phyloP scores from a whole-genome alignment of 2,113 vertebrate genomes.

The Nipponia nippon region DNA sequence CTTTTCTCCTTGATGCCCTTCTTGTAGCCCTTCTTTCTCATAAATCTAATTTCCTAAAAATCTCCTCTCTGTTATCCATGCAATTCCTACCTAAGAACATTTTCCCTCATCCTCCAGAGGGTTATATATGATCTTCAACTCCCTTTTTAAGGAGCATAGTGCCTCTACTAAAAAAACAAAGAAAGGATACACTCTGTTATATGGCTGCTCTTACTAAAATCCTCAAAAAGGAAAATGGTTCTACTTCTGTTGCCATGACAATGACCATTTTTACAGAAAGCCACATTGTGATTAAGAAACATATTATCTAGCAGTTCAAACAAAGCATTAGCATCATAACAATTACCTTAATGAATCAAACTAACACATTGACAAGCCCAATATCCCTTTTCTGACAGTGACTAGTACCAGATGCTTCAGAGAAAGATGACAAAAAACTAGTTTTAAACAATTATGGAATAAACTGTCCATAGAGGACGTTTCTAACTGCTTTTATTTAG shows the following conservation, averaged over 20 bases:
- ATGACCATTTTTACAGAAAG: background rate
- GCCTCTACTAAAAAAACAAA: background rate
- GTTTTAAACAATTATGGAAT: background rate
- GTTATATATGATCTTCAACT: background rate
- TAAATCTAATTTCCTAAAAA: background rate
- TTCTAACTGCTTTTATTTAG: background rate
- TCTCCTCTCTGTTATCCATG: background rate
- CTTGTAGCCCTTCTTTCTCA: background rate
- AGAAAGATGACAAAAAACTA: background rate
- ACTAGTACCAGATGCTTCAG: background rate
- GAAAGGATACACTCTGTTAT: background rate
- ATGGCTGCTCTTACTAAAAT: background rate
- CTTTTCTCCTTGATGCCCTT: background rate
- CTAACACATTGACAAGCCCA: background rate
- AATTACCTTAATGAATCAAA: background rate
- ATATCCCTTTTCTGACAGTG: background rate
- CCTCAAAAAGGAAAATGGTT: background rate
- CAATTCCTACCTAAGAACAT: background rate
- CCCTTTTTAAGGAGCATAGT: background rate
- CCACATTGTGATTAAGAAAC: background rate
- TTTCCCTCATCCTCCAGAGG: background rate
- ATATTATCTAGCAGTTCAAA: background rate
- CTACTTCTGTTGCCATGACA: constrained; percentile 23
- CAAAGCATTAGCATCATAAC: background rate
- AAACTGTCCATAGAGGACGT: background rate